phyloP scores from a whole-genome alignment of 2,888 invertebrate genomes.

The Hemistola chrysoprasaria region DNA sequence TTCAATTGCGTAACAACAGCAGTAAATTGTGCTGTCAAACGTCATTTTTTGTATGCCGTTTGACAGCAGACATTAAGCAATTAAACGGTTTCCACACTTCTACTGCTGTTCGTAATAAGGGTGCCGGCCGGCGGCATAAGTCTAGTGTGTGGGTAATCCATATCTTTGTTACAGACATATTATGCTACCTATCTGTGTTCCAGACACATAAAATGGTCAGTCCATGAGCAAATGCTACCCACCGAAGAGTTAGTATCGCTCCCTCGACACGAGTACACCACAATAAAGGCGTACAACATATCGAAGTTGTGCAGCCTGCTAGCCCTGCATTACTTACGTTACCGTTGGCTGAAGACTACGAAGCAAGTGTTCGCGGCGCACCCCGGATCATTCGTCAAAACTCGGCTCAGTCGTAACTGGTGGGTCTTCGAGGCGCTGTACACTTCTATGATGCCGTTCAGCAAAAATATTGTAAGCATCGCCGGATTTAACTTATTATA shows the following conservation, averaged over 20 bases:
- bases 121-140: no score
- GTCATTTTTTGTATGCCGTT: no score
- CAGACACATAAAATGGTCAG: conserved; percentile 60
- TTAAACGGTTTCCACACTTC: no score
- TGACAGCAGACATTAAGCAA: no score
- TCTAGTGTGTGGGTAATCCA: no score
- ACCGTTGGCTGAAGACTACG: conserved; percentile 84
- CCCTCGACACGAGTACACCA: conserved; percentile 86
- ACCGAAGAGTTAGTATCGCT: conserved; percentile 85
- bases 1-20: no score
- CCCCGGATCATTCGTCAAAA: conserved; percentile 95
- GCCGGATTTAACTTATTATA: no score
- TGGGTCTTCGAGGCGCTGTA: conserved; percentile 92
- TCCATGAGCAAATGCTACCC: conserved; percentile 57
- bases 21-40: no score
- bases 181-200: no score
- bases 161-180: no score
- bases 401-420: conserved; percentile 89
- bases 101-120: no score
- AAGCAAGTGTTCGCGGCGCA: conserved; percentile 91
- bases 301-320: conserved; percentile 94
- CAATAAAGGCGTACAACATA: conserved; percentile 93
- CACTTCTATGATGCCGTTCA: conserved; percentile 91
- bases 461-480: conserved; percentile 91
- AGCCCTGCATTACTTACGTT: conserved; percentile 83